phyloP scores from a whole-genome alignment of 2,113 vertebrate genomes.

The Gallinago undulata region DNA sequence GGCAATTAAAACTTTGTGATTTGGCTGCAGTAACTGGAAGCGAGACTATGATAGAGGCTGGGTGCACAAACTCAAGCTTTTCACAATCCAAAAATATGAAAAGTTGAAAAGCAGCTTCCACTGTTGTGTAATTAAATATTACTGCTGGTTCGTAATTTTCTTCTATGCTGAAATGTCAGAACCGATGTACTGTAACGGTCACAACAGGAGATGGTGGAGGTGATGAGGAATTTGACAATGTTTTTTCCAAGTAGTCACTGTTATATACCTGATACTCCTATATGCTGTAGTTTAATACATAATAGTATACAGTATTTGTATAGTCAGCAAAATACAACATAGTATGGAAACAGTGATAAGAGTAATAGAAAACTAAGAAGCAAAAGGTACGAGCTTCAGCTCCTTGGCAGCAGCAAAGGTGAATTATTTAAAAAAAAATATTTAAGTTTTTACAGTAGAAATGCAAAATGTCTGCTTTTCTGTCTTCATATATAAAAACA shows the following conservation, averaged over 20 bases:
- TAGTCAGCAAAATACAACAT: not conserved
- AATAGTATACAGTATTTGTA: not conserved
- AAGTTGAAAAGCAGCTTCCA: not conserved
- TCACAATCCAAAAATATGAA: not conserved
- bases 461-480: not conserved
- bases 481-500: not conserved
- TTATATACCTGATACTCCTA: not conserved
- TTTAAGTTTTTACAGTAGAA: not conserved
- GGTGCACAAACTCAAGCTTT: not conserved
- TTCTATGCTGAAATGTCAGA: not conserved
- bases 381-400: not conserved
- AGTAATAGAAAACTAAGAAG: not conserved
- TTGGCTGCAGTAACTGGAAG: not conserved
- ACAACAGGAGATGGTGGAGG: not conserved
- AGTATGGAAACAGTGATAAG: not conserved
- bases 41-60: not conserved
- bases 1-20: not conserved
- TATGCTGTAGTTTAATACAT: not conserved
- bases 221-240: not conserved
- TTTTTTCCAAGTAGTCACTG: not conserved
- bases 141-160: not conserved
- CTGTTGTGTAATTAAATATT: not conserved
- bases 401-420: not conserved
- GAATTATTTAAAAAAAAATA: not conserved
- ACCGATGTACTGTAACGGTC: not conserved